phyloP scores from a whole-genome alignment of 2,113 vertebrate species.

The Tiliqua scincoides region DNA sequence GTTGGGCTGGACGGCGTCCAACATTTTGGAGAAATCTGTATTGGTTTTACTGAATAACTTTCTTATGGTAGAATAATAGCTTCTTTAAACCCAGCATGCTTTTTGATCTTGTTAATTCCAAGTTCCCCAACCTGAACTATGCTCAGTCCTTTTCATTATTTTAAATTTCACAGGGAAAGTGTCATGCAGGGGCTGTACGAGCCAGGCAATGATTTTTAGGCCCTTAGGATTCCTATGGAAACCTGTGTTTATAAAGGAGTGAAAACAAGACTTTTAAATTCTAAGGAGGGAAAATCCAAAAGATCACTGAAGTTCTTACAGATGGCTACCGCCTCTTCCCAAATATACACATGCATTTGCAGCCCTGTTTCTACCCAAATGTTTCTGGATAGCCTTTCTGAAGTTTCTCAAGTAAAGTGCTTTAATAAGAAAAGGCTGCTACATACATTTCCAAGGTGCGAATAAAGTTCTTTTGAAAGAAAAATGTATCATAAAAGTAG shows the following conservation, averaged over 20 bases:
- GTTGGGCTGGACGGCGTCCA: background rate
- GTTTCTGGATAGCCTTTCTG: constrained; percentile 35
- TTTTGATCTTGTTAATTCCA: constrained; percentile 70
- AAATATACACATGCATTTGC: constrained; percentile 50
- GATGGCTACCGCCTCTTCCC: background rate
- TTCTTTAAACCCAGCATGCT: constrained; percentile 69
- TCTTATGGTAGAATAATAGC: constrained; percentile 61
- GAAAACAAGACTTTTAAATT: background rate
- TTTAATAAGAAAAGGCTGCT: no score
- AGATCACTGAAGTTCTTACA: no score
- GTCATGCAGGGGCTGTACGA: constrained; percentile 50
- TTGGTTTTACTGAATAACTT: constrained; percentile 57
- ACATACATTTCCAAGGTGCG: background rate
- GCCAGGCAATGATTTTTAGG: background rate
- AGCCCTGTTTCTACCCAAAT: constrained; percentile 39
- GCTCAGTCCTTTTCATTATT: constrained; percentile 44
- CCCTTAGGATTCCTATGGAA: constrained; percentile 53
- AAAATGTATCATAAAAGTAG: background rate
- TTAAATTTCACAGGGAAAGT: constrained; percentile 41
- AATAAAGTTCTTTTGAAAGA: background rate
- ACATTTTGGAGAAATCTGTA: constrained; percentile 38
- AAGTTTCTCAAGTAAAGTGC: no score
- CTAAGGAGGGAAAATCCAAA: no score
- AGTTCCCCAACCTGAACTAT: constrained; percentile 57
- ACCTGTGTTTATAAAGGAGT: constrained; percentile 17